Evolutionary conservation across 1,140 invertebrate species (phyloP), one percentile per base, ranked within the genome.

Genomic region (Phocides pigmalion): DNA sequence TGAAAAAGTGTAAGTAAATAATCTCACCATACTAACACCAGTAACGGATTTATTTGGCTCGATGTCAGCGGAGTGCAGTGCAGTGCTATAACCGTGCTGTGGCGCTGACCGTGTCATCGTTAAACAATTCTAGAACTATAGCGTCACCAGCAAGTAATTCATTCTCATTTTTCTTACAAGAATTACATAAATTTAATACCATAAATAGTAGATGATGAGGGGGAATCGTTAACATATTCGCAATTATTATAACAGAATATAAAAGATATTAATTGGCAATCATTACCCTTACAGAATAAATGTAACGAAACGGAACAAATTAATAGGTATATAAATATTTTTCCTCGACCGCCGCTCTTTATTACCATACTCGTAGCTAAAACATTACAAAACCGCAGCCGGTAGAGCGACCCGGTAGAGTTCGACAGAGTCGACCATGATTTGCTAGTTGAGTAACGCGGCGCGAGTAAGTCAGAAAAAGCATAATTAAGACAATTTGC

Each of bases 401-500:
- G 15, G 28, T 35, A 51, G 25, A 51, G 47, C 12, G 16, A 35
- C 49, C 5, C 49, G 15, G 28, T 35, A 35, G 47, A 35, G 49
- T 51, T 51, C 49, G 49, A 17, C 25, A 4, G 28, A 37, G 49
- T 19, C 28, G 49, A 14, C 49, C 49, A 35, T 51, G 49, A 37
- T 51, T 51, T 51, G 49, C 49, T 51, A 51, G 49, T 51, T 51
- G 49, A 51, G 49, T 32, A 51, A 51, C 59, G 59, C 20, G 32
- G 39, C 46, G 46, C 32, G 28, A 25, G 35, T 14, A 14, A 51
- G 47, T 32, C 35, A 54, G 35, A 59, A 66, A 68, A 69, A 69
- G 64, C 68, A 66, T 70, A 70, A 68, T 70, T 67, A 70, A 63
- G 66, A 59, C 64, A 63, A 67, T 70, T 70, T 67, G 71, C 68